These are phyloP conservation scores for Euura saliciscinereae DNA, from an alignment of 1,140 invertebrate genomes.

Conservation along the genomic window DNA sequence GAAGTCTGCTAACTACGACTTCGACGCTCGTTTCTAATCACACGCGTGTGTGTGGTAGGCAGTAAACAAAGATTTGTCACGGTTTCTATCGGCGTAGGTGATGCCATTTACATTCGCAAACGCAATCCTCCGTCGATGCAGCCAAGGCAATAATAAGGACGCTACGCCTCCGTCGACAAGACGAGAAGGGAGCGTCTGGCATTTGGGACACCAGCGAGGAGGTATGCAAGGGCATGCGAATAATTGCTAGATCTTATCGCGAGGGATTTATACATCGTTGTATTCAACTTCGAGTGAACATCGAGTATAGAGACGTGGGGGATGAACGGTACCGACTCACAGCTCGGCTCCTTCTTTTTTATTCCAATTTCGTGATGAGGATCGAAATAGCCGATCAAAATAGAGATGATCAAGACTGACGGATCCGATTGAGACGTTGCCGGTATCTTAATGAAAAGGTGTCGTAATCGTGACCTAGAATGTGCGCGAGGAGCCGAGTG, in stretches of 20 bases:
- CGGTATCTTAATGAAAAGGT: background rate
- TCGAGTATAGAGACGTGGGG: background rate
- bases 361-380: too few relatives aligned
- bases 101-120: background rate
- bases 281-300: background rate
- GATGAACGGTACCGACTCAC: too few relatives aligned
- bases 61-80: background rate
- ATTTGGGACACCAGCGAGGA: constrained; percentile 16
- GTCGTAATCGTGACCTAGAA: constrained; percentile 2
- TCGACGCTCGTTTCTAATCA: too few relatives aligned
- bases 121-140: background rate
- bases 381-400: too few relatives aligned
- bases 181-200: constrained; percentile 21
- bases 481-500: background rate
- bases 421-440: background rate
- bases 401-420: too few relatives aligned
- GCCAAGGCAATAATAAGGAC: background rate
- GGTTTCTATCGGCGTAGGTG: background rate
- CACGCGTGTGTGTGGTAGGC: background rate
- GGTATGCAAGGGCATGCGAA: constrained; percentile 22
- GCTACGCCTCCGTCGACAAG: background rate
- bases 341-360: too few relatives aligned
- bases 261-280: too few relatives aligned
- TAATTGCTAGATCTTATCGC: background rate
- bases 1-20: too few relatives aligned